phyloP scores from a whole-genome alignment of 2,888 invertebrate species.

The Drosophila incognita region DNA sequence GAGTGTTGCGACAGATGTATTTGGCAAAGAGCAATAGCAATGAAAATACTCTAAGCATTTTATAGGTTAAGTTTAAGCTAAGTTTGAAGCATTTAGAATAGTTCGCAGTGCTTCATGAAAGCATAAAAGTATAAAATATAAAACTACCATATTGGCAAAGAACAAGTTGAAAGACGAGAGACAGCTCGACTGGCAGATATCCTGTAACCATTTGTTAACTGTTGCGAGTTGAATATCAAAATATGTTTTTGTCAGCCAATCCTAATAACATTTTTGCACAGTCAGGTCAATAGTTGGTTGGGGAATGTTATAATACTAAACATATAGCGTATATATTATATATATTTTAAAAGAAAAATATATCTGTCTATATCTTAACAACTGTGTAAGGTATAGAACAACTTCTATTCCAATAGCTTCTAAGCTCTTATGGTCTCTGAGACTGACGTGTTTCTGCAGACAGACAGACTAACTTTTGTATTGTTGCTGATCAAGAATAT shows the following conservation, averaged over 20 bases:
- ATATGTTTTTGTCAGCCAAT: background rate
- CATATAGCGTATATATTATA: too few species aligned
- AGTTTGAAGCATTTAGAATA: background rate
- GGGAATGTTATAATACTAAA: background rate
- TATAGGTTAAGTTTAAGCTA: background rate
- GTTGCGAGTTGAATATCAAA: background rate
- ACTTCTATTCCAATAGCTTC: background rate
- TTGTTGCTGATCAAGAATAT: background rate
- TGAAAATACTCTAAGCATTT: background rate
- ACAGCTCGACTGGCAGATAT: background rate
- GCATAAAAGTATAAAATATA: background rate
- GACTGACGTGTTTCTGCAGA: background rate
- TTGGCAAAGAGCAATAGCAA: background rate
- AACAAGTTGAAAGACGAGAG: too few species aligned
- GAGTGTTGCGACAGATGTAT: background rate
- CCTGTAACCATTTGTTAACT: background rate
- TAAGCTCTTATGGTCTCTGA: background rate
- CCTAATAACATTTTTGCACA: background rate
- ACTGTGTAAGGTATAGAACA: background rate
- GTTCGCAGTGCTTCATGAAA: background rate
- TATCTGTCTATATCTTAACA: background rate
- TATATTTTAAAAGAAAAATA: background rate
- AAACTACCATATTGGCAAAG: background rate
- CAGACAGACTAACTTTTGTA: background rate
- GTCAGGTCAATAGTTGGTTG: background rate